Evolutionary conservation across 1,140 invertebrate genomes (phyloP).

Genomic region (Drosophila chauvacae): DNA sequence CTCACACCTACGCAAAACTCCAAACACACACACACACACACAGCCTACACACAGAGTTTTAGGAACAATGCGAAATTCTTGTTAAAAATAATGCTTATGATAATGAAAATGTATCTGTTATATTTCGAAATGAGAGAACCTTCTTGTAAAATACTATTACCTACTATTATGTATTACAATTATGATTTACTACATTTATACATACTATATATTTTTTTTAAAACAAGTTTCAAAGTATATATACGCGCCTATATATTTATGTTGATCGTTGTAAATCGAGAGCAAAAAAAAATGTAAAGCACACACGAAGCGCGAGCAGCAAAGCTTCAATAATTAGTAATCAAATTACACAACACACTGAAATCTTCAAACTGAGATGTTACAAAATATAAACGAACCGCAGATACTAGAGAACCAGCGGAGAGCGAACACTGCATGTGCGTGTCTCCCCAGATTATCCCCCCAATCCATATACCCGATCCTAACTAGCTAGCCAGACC

Average conservation of each 20-base stretch:
- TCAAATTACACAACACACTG: slow-evolving; percentile 68
- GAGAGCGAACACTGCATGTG: not conserved
- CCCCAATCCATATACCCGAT: slow-evolving; percentile 10
- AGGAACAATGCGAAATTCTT: slow-evolving; percentile 66
- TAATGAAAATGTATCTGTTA: slow-evolving; percentile 70
- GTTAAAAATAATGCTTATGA: slow-evolving; percentile 72
- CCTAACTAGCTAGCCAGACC: slow-evolving; percentile 14
- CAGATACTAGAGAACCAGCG: slow-evolving; percentile 21
- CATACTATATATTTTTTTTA: slow-evolving; percentile 52
- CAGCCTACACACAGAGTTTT: slow-evolving; percentile 27
- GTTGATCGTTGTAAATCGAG: slow-evolving; percentile 73
- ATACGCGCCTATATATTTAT: slow-evolving; percentile 74
- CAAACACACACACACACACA: slow-evolving; percentile 31
- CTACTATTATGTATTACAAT: slow-evolving; percentile 72
- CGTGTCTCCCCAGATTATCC: slow-evolving; percentile 4
- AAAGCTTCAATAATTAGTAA: slow-evolving; percentile 69
- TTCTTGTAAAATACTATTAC: slow-evolving; percentile 79
- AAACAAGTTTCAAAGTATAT: slow-evolving; percentile 60
- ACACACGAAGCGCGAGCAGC: slow-evolving; percentile 16
- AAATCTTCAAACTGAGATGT: slow-evolving; percentile 60
- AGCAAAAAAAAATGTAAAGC: slow-evolving; percentile 49
- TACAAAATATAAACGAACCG: slow-evolving; percentile 46
- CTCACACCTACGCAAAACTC: slow-evolving; percentile 59
- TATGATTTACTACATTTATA: slow-evolving; percentile 56
- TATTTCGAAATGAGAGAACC: slow-evolving; percentile 63